A percentile compares a stretch with the other conserved stretches of the same genome.
Conservation (phyloP, 2,888 invertebrate genomes). For the Blera fallax region DNA sequence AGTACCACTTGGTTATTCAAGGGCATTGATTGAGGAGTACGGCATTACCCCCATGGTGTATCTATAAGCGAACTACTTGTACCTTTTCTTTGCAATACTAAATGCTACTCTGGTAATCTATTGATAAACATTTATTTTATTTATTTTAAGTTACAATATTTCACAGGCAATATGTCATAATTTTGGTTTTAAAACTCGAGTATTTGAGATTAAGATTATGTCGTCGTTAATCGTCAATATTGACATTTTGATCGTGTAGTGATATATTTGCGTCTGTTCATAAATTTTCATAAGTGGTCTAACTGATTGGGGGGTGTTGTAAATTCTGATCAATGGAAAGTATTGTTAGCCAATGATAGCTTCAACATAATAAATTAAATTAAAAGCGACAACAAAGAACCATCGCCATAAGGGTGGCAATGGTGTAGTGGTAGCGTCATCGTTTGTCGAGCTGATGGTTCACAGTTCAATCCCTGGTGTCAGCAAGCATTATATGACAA, state of each 20-base stretch:
- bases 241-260: constrained; percentile 5
- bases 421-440: no score
- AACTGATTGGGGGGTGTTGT: not conserved
- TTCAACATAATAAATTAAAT: no score
- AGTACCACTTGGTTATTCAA: not conserved
- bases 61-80: not conserved
- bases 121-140: not conserved
- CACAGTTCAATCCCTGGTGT: no score
- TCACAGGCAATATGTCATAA: constrained; percentile 18
- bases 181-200: constrained; percentile 25
- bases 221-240: not conserved
- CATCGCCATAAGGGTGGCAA: no score
- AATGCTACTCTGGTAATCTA: not conserved
- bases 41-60: not conserved
- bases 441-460: no score
- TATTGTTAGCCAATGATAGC: not conserved
- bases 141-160: not conserved
- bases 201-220: constrained; percentile 28
- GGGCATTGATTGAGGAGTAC: not conserved
- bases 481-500: no score
- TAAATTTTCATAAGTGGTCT: not conserved
- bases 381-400: no score
- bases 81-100: not conserved
- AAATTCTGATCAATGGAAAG: not conserved
- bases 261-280: not conserved